phyloP scores from a whole-genome alignment of 2,113 vertebrate species.

The Hemicordylus capensis region DNA sequence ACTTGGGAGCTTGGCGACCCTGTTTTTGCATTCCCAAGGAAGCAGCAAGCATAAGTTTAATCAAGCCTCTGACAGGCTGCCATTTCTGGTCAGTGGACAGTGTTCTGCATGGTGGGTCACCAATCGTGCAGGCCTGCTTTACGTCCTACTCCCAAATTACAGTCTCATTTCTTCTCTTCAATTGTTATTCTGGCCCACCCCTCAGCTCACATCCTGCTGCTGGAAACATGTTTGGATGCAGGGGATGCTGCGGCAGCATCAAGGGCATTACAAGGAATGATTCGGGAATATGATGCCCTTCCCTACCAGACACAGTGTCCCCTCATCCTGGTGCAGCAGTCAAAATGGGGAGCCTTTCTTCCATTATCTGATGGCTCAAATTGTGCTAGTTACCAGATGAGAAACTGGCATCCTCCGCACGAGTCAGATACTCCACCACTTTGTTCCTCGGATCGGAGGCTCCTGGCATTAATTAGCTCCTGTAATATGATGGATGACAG shows the following conservation, averaged over 20 bases:
- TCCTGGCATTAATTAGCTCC: slow-evolving; percentile 57
- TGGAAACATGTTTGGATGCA: slow-evolving; percentile 60
- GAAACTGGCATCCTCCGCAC: slow-evolving; percentile 39
- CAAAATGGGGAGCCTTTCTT: neutral
- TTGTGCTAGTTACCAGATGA: slow-evolving; percentile 31
- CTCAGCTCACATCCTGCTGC: slow-evolving; percentile 55
- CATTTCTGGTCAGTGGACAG: neutral
- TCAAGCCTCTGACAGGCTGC: neutral
- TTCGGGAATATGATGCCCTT: neutral
- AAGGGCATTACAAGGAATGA: slow-evolving; percentile 59
- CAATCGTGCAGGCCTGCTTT: neutral
- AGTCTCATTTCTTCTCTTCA: slow-evolving; percentile 18
- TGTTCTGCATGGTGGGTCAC: neutral
- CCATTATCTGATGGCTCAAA: neutral
- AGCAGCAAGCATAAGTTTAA: neutral
- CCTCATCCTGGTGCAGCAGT: neutral
- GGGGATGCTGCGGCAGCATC: slow-evolving; percentile 59
- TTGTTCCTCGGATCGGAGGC: slow-evolving; percentile 34
- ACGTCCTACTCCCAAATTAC: neutral
- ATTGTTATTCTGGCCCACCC: slow-evolving; percentile 64
- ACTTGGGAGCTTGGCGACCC: neutral
- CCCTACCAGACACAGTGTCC: slow-evolving; percentile 16
- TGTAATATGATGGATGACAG: slow-evolving; percentile 55
- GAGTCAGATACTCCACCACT: slow-evolving; percentile 31
- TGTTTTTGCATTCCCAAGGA: neutral